A percentile compares a stretch with the other conserved stretches of the same genome.
Evolutionary conservation across 1,140 invertebrate species (phyloP).

Genomic region (Nebria ingens): DNA sequence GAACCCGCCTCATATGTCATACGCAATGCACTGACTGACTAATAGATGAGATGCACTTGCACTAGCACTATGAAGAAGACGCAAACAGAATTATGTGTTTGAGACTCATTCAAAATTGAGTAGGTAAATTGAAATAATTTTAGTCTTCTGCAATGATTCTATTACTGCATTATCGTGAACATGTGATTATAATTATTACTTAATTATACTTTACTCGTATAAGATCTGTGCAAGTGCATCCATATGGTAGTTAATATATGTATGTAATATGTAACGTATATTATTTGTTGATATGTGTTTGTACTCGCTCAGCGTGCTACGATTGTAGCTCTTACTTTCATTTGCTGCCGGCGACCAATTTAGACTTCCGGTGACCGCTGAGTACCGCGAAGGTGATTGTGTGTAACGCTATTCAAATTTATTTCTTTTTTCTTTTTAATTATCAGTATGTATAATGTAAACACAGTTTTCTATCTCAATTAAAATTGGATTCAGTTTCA

Average conservation of each 20-base stretch:
- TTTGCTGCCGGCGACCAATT: neutral
- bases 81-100: too few relatives aligned
- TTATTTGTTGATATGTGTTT: neutral
- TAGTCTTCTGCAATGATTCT: too few relatives aligned
- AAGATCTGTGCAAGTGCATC: neutral
- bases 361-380: conserved; percentile 1
- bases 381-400: neutral
- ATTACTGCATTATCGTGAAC: neutral
- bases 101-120: too few relatives aligned
- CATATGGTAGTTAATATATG: neutral
- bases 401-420: too few relatives aligned
- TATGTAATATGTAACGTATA: neutral
- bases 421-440: neutral
- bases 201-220: neutral
- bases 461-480: too few relatives aligned
- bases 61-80: too few relatives aligned
- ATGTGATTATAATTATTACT: neutral
- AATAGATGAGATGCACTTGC: too few relatives aligned
- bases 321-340: neutral
- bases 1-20: neutral
- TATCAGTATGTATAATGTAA: too few relatives aligned
- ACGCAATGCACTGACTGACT: too few relatives aligned
- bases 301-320: neutral
- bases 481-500: too few relatives aligned
- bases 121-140: too few relatives aligned